Evolutionary conservation across 2,113 vertebrate genomes (phyloP).

Genomic region (Malurus alboscapulatus): DNA sequence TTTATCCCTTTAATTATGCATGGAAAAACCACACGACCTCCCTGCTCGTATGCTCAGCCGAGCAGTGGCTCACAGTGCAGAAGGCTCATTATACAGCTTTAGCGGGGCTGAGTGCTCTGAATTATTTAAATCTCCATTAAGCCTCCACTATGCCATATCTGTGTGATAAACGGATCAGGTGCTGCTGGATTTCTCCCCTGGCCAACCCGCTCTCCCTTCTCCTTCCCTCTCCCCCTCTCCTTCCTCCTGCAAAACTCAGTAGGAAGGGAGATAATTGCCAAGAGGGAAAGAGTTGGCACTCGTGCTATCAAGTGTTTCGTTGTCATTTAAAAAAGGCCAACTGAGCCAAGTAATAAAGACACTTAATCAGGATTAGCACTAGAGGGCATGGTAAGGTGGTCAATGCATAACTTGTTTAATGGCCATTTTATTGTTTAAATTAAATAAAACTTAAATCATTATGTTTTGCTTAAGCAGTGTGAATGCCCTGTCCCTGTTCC

Average conservation of each 20-base stretch:
- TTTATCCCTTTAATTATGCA: constrained; percentile 81
- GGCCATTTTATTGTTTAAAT: constrained; percentile 59
- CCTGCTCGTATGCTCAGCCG: constrained; percentile 24
- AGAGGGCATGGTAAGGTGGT: constrained; percentile 56
- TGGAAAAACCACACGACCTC: constrained; percentile 76
- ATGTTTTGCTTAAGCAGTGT: neutral
- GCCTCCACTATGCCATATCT: constrained; percentile 74
- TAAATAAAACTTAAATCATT: constrained; percentile 66
- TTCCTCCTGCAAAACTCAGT: constrained; percentile 56
- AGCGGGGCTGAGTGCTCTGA: constrained; percentile 79
- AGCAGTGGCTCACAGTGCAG: constrained; percentile 39
- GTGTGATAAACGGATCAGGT: constrained; percentile 77
- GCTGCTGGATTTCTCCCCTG: constrained; percentile 44
- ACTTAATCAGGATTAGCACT: constrained; percentile 55
- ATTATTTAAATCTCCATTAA: constrained; percentile 90
- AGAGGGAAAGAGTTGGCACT: constrained; percentile 28
- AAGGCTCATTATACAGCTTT: constrained; percentile 83
- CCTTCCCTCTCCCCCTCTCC: constrained; percentile 3
- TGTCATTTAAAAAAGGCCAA: constrained; percentile 60
- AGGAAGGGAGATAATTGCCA: constrained; percentile 58
- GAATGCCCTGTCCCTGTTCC: neutral
- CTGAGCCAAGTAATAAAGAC: constrained; percentile 65
- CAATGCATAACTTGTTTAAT: constrained; percentile 62
- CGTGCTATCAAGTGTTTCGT: neutral
- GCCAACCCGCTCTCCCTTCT: neutral